phyloP scores from a whole-genome alignment of 2,888 invertebrate genomes.

The Ecliptopera silaceata region DNA sequence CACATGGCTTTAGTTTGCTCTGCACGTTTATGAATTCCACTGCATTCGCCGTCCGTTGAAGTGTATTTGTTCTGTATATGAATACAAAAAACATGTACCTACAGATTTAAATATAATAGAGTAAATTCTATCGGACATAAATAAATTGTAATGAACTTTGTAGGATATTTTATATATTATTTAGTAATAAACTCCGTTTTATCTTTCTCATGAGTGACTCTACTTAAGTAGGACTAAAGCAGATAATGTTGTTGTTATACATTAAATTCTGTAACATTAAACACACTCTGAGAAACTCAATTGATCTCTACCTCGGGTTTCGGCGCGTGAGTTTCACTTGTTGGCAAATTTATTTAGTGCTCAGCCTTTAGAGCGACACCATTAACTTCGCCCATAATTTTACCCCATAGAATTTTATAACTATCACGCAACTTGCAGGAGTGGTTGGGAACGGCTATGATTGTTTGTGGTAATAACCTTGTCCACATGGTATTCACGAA shows the following conservation, averaged over 20 bases:
- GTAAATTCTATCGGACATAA: no score
- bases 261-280: no score
- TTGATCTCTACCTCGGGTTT: no score
- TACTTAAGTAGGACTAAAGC: no score
- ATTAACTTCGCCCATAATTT: background rate
- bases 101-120: background rate
- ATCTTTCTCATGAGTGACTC: no score
- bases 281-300: no score
- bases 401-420: constrained; percentile 29
- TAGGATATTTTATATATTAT: no score
- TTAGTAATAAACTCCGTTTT: no score
- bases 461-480: constrained; percentile 21
- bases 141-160: no score
- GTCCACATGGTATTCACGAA: constrained; percentile 33
- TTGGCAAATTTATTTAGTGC: background rate
- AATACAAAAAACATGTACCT: background rate
- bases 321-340: background rate
- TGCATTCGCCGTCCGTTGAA: constrained; percentile 32
- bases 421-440: constrained; percentile 56
- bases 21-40: constrained; percentile 32
- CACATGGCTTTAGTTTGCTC: constrained; percentile 35
- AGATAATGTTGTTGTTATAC: no score
- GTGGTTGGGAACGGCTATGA: constrained; percentile 54
- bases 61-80: constrained; percentile 24
- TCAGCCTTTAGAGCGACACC: background rate